Evolutionary conservation across 1,140 invertebrate genomes (phyloP), one percentile per base, ranked within the genome.

Genomic region (Megalonaias nervosa): DNA sequence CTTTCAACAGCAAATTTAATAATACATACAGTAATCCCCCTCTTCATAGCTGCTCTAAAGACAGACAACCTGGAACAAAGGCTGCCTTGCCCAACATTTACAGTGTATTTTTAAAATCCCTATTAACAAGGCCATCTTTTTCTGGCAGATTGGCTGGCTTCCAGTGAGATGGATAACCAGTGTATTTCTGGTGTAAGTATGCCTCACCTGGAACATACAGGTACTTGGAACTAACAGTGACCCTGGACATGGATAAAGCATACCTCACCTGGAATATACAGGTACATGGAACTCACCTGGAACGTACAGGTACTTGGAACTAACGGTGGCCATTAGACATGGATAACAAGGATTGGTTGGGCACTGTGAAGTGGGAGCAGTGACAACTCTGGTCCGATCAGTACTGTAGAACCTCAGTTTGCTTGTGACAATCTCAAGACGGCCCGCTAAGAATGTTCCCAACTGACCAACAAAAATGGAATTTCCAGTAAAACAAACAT

Each of bases 361-460:
- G 71, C 87, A 88, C 2, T 64, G 73, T 13, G 87, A 88, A 16
- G 71, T n/a, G 15, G 85, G 86, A 12, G 83, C 67, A 55, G 73
- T 21, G 21, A 62, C 15, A 17, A 70, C 60, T 26, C 55, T 74
- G 17, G 75, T 69, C 17, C 88, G 81, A 14, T 78, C 17, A 21
- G 70, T 67, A 73, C 82, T 58, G 74, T 87, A 89, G 85, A 89
- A 89, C 21, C 70, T 66, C 16, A 88, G 60, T 56, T 82, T 73
- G 16, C 75, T 75, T 17, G 74, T 74, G 4, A 84, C 78, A 55
- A 86, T 67, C 68, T 81, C 75, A 59, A 88, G 58, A n/a, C 71
- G 72, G 13, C 73, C 74, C 61, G 82, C 81, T 38, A 85, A 71
- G 67, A 82, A 85, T 31, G 79, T 83, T 67, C 83, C 87, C 73